Evolutionary conservation across 2,113 vertebrate genomes (phyloP).

Genomic region (Thalassarche chlororhynchos): DNA sequence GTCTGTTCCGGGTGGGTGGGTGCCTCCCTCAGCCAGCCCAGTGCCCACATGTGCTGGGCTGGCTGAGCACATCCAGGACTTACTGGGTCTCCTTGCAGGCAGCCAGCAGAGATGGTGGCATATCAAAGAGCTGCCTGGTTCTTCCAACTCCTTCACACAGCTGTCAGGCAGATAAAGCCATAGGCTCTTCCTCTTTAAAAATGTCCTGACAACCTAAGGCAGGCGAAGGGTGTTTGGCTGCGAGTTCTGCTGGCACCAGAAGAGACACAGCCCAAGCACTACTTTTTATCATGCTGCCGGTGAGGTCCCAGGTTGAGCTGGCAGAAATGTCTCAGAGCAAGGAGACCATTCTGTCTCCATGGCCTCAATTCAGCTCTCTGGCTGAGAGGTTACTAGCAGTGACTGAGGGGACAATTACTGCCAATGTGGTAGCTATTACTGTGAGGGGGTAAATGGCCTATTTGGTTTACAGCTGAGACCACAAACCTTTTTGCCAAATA

Average conservation of each 20-base stretch:
- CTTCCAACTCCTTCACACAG: not conserved
- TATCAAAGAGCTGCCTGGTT: not conserved
- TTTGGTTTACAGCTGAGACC: not conserved
- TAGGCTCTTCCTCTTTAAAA: not conserved
- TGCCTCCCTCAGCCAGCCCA: not conserved
- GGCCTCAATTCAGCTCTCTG: not conserved
- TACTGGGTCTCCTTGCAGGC: not conserved
- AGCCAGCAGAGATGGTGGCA: not conserved
- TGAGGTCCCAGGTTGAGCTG: not conserved
- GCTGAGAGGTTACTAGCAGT: not conserved
- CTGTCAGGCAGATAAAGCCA: not conserved
- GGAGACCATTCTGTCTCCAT: not conserved
- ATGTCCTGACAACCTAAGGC: not conserved
- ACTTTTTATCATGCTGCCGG: not conserved
- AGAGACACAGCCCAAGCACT: not conserved
- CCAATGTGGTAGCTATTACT: not conserved
- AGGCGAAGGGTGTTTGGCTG: not conserved
- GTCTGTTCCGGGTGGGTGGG: not conserved
- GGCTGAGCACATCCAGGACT: not conserved
- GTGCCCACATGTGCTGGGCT: not conserved
- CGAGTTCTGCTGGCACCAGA: not conserved
- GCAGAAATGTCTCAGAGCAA: not conserved
- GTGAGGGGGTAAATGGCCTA: not conserved
- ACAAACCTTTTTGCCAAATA: not conserved
- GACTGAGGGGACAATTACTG: not conserved